Percentiles rank a stretch among this genome's conserved stretches.
Conservation (phyloP, 2,113 vertebrate genomes). For the Percina caprodes region DNA sequence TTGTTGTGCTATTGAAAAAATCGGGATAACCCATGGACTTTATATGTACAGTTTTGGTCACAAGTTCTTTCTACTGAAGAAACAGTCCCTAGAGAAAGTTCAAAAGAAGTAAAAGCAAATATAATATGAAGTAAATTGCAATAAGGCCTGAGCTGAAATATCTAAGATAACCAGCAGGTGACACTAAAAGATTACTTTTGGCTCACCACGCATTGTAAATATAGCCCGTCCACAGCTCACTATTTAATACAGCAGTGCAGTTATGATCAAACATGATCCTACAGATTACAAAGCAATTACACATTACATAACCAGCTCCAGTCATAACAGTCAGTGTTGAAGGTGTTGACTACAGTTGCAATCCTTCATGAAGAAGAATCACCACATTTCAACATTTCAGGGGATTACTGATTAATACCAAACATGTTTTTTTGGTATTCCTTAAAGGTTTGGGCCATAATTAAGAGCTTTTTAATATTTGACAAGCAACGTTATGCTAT, state of each 20-base stretch:
- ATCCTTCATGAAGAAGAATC: too few species aligned
- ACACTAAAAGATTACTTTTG: slow-evolving; percentile 6
- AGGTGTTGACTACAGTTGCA: neutral
- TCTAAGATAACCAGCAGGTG: slow-evolving; percentile 12
- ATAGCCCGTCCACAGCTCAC: neutral
- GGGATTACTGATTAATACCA: too few species aligned
- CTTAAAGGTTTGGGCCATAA: neutral
- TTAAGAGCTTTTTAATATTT: neutral
- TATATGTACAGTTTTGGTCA: too few species aligned
- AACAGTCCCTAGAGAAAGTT: neutral
- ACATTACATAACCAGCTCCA: neutral
- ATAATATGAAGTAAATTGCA: neutral
- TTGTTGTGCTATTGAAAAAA: too few species aligned
- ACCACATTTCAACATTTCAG: too few species aligned
- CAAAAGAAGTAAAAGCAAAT: neutral
- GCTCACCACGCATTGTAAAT: neutral
- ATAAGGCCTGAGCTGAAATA: neutral
- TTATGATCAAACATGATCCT: too few species aligned
- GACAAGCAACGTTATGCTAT: neutral
- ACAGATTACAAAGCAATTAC: too few species aligned
- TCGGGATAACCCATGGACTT: too few species aligned
- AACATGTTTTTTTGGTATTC: neutral
- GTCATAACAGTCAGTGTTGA: neutral
- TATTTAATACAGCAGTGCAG: neutral
- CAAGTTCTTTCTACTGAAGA: neutral